Conservation (phyloP, 1,140 invertebrate species). For the Theocolax elegans region DNA sequence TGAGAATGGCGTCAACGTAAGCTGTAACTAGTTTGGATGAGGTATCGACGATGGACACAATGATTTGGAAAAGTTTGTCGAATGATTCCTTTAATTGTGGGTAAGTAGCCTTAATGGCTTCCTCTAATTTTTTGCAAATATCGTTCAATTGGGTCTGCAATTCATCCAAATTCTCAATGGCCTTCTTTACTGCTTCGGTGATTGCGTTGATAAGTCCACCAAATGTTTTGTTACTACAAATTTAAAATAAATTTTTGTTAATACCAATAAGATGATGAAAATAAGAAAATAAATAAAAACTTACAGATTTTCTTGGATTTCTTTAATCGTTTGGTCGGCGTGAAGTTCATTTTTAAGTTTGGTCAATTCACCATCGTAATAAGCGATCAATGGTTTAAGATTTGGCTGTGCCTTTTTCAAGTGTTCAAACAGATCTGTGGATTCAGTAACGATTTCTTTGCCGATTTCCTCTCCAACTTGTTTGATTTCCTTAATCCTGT, state of each 20-base stretch:
- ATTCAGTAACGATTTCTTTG: constrained; percentile 56
- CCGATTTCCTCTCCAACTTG: constrained; percentile 61
- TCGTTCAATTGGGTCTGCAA: constrained; percentile 64
- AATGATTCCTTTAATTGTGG: constrained; percentile 71
- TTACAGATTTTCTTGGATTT: constrained; percentile 74
- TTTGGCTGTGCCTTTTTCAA: constrained; percentile 72
- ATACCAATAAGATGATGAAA: not conserved
- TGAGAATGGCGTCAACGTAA: constrained; percentile 66
- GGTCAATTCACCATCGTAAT: constrained; percentile 71
- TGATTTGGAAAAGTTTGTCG: constrained; percentile 61
- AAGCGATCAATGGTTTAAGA: constrained; percentile 69
- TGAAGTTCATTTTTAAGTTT: constrained; percentile 74
- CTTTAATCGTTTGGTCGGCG: constrained; percentile 74
- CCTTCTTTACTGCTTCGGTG: constrained; percentile 60
- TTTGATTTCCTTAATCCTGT: constrained; percentile 58
- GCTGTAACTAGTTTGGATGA: constrained; percentile 65
- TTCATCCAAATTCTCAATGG: constrained; percentile 54
- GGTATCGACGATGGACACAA: constrained; percentile 64
- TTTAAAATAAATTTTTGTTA: constrained; percentile 10
- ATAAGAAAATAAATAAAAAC: constrained; percentile 47
- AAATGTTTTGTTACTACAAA: constrained; percentile 65
- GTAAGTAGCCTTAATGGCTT: constrained; percentile 55
- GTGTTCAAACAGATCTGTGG: constrained; percentile 63
- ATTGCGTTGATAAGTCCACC: constrained; percentile 60
- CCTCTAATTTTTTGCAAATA: constrained; percentile 63